These are phyloP conservation scores for Rhynchomys soricoides DNA, from an alignment of 2,113 vertebrate genomes.

Conservation along the genomic window DNA sequence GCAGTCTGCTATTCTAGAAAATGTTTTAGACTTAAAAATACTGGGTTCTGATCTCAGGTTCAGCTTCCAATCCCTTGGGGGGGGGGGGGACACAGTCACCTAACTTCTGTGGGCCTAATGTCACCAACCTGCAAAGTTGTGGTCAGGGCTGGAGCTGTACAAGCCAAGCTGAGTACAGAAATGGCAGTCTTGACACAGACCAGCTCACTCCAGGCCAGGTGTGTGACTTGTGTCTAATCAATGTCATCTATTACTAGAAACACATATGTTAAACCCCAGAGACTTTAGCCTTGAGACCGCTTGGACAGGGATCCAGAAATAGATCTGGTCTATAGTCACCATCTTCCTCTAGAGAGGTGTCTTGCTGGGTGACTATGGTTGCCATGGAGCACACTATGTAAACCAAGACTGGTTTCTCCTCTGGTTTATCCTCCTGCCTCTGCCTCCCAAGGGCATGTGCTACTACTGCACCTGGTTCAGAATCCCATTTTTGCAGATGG, in stretches of 20 bases:
- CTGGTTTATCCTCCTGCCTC: not conserved
- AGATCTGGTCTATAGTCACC: not conserved
- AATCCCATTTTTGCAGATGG: not conserved
- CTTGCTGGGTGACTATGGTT: too few relatives aligned
- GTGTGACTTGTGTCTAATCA: not conserved
- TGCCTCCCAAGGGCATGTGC: not conserved
- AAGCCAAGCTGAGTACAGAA: not conserved
- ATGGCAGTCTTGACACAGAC: not conserved
- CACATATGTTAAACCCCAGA: not conserved
- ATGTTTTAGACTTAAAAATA: not conserved
- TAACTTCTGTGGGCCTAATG: not conserved
- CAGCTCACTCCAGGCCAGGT: not conserved
- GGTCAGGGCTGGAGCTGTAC: not conserved
- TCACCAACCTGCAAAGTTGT: not conserved
- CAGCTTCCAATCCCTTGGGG: not conserved
- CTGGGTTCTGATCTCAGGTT: not conserved
- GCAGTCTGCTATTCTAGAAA: not conserved
- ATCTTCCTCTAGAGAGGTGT: not conserved
- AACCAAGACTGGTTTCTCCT: not conserved
- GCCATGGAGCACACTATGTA: not conserved
- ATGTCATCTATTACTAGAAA: not conserved
- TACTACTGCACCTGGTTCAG: not conserved
- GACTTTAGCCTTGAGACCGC: not conserved
- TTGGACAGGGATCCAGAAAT: not conserved
- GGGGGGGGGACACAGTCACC: fast-evolving